Evolutionary conservation across 2,888 invertebrate species (phyloP).

Genomic region (Eurytoma adleriae): DNA sequence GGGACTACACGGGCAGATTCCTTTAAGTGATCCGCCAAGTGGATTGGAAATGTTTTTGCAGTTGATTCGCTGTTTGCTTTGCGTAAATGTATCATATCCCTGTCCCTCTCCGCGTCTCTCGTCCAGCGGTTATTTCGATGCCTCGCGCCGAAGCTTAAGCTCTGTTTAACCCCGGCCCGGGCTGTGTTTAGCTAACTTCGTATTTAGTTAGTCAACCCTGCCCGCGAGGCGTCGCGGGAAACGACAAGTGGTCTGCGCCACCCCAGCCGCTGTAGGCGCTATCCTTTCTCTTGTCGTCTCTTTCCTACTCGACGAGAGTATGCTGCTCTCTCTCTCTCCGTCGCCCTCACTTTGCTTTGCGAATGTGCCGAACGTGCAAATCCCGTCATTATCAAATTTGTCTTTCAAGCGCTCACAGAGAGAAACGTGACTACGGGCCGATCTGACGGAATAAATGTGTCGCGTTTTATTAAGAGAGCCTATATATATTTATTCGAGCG

Average conservation of each 20-base stretch:
- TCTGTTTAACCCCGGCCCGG: conserved; percentile 73
- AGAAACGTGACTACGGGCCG: conserved; percentile 53
- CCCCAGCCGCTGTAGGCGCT: conserved; percentile 39
- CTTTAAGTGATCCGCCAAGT: conserved; percentile 68
- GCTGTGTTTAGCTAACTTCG: conserved; percentile 72
- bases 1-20: conserved; percentile 62
- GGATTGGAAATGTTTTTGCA: conserved; percentile 70
- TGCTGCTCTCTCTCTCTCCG: neutral
- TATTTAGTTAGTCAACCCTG: conserved; percentile 75
- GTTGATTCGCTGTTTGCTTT: conserved; percentile 71
- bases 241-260: conserved; percentile 71
- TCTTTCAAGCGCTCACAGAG: conserved; percentile 50
- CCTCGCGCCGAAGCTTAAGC: conserved; percentile 64
- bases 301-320: neutral
- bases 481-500: neutral
- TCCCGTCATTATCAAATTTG: conserved; percentile 72
- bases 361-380: conserved; percentile 69
- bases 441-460: conserved; percentile 50
- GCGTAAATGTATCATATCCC: conserved; percentile 61
- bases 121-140: conserved; percentile 40
- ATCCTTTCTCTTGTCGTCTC: conserved; percentile 19
- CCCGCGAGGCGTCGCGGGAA: conserved; percentile 74
- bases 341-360: neutral
- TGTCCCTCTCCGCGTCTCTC: neutral
- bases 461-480: conserved; percentile 29